Base-by-base conservation (phyloP, 1,140 invertebrate species). In the Lysiphlebus fabarum region DNA sequence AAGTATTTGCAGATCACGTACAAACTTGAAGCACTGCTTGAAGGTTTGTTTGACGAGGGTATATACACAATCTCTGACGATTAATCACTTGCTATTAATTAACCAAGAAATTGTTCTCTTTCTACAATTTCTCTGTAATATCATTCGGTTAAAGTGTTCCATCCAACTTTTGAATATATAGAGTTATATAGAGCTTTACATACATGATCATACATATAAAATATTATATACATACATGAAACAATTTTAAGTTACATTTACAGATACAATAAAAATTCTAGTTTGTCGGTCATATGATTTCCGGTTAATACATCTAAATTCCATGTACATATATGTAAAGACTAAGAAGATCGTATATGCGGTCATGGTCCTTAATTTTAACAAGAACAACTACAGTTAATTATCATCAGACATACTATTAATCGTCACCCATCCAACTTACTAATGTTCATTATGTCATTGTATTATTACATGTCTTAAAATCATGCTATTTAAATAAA, bases 31-130 rank as follows among this genome's bases (percentile, higher is more conserved):
- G 53, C 59, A 41, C 37, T 62, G 63, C 66, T 65, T 56, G 60
- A 62, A 67, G 67, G 64, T 68, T 74, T 65, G 69, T 72, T 74
- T 72, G 70, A 73, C 68, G 67, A 73, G 70, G 67, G 69, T 74
- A 66, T 26, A 26, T 26, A 26, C 42, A 59, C 62, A 44, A 57
- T 41, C 66, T 64, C 64, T 51, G 60, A 64, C 69, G 70, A 74
- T 75, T 74, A 75, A 71, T 73, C 71, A 73, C 65, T 66, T 62
- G 62, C 68, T 72, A 73, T 73, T 73, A 75, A 73, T 75, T 74
- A 73, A 72, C 72, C 65, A 59, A 64, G 62, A 69, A 68, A 26
- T 26, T 4, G 17, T 26, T 73, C 66, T 63, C 53, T 36, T 44
- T 60, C 53, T 51, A 12, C 56, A 12, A 42, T 40, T 49, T 49